Percentiles rank a stretch among this genome's conserved stretches.
phyloP scores from a whole-genome alignment of 2,113 vertebrate species.

The Cephalopterus ornatus region DNA sequence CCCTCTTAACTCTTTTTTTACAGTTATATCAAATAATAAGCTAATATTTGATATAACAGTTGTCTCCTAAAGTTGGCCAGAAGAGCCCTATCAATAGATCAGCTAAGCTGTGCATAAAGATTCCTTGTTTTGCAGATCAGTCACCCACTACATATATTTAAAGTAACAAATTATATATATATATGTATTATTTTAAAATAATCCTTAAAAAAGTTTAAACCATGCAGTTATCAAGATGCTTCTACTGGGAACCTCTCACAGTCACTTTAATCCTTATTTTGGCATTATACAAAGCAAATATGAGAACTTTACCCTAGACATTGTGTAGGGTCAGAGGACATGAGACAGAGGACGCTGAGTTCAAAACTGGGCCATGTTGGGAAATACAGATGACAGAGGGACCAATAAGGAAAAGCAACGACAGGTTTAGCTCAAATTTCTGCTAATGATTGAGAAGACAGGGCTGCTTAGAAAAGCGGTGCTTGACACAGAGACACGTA shows the following conservation, averaged over 20 bases:
- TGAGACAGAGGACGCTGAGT: neutral
- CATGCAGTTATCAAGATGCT: neutral
- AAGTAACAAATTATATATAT: neutral
- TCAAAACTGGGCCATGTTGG: neutral
- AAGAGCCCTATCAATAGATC: neutral
- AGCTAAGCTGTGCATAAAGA: neutral
- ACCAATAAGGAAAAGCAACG: neutral
- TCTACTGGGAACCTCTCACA: fast-evolving
- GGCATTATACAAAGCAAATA: neutral
- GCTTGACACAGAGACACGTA: neutral
- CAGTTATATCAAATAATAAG: neutral
- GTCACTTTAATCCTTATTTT: neutral
- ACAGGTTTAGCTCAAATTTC: neutral
- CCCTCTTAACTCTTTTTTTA: neutral
- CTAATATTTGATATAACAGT: neutral
- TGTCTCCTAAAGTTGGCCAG: neutral
- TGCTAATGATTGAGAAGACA: neutral
- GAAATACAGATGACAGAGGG: neutral
- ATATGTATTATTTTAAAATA: neutral
- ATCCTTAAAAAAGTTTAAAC: neutral
- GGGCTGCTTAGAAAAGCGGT: neutral
- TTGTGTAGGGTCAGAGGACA: neutral
- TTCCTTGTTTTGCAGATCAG: neutral
- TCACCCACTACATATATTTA: neutral
- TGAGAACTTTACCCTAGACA: neutral